Evolutionary conservation across 2,113 vertebrate species (phyloP).

Genomic region (Pardalotus punctatus): DNA sequence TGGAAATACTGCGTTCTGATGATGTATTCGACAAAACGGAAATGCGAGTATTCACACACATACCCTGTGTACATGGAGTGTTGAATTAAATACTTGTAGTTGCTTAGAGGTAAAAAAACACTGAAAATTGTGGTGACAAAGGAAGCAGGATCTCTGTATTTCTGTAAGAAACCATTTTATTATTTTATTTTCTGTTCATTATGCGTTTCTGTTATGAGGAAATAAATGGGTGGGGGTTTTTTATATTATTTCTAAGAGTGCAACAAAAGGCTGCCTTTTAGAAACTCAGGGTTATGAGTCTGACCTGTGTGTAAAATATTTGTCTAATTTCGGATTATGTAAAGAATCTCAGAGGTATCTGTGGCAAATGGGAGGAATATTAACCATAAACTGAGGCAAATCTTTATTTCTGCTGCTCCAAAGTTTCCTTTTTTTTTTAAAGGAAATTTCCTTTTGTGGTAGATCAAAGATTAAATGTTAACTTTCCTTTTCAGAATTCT

Average conservation of each 20-base stretch:
- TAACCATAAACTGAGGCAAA: neutral
- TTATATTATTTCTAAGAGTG: neutral
- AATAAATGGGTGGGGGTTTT: neutral
- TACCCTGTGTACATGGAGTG: neutral
- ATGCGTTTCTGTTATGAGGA: neutral
- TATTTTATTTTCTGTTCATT: neutral
- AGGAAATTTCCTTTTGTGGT: neutral
- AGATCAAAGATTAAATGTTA: neutral
- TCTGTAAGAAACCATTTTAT: neutral
- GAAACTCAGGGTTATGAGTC: constrained; percentile 38
- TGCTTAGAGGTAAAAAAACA: neutral
- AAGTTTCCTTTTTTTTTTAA: neutral
- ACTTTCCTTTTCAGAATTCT: neutral
- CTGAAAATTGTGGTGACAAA: neutral
- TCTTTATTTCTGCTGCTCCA: neutral
- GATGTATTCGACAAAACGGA: neutral
- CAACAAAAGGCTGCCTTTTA: neutral
- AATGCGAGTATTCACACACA: neutral
- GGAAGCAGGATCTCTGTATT: neutral
- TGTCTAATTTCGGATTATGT: neutral
- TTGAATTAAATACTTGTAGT: neutral
- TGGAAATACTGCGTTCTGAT: neutral
- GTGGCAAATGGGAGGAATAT: neutral
- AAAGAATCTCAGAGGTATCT: neutral
- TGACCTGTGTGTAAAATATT: neutral